Evolutionary conservation across 2,888 invertebrate genomes (phyloP).

Genomic region (Trachelus iudaicus): DNA sequence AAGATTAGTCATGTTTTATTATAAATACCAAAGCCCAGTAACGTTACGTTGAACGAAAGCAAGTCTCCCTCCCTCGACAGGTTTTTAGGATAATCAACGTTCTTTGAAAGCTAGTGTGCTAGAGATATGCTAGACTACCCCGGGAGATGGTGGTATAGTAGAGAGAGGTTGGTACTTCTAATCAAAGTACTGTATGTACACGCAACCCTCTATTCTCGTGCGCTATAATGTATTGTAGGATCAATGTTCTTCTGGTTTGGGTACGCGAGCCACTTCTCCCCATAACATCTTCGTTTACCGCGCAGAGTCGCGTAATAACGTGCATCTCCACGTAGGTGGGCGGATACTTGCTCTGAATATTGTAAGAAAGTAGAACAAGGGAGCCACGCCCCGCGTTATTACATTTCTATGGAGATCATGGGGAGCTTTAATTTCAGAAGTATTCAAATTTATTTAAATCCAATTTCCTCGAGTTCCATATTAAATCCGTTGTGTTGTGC

Average conservation of each 20-base stretch:
- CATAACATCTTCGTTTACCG: not conserved
- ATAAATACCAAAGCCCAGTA: conserved; percentile 30
- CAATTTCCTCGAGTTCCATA: conserved; percentile 58
- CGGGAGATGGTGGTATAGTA: not conserved
- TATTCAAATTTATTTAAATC: conserved; percentile 63
- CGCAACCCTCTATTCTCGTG: not conserved
- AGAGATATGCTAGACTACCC: not conserved
- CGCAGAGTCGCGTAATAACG: not conserved
- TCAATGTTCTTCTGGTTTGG: not conserved
- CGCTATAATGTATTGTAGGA: not conserved
- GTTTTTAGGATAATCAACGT: not conserved
- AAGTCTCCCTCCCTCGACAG: not conserved
- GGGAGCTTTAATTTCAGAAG: conserved; percentile 61
- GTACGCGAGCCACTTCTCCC: not conserved
- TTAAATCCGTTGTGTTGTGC: conserved; percentile 57
- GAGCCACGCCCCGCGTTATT: conserved; percentile 48
- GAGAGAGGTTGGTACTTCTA: not conserved
- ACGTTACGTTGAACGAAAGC: not conserved
- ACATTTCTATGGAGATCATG: conserved; percentile 60
- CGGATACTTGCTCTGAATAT: not conserved
- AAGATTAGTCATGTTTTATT: conserved; percentile 48
- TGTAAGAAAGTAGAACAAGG: conserved; percentile 6
- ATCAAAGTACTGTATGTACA: not conserved
- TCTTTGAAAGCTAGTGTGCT: not conserved
- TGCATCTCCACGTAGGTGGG: not conserved